phyloP scores from a whole-genome alignment of 2,888 invertebrate species.

The Troides helena region DNA sequence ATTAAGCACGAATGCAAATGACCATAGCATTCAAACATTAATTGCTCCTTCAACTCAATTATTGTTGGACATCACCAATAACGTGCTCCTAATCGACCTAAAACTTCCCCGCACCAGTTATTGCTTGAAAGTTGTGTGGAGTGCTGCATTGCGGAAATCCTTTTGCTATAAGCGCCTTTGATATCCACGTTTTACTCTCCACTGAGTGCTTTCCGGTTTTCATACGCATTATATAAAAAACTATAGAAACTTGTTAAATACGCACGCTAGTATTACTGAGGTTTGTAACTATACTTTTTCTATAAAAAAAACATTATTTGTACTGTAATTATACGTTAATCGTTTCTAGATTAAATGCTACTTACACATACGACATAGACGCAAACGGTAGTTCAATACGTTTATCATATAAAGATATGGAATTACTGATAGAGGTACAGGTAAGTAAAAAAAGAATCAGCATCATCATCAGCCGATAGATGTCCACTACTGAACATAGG shows the following conservation, averaged over 20 bases:
- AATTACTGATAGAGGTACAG: too few species aligned
- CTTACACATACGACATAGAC: too few species aligned
- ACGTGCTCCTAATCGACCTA: slow-evolving; percentile 16
- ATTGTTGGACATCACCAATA: slow-evolving; percentile 14
- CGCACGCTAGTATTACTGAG: neutral
- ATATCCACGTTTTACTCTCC: slow-evolving; percentile 6
- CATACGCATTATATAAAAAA: slow-evolving; percentile 19
- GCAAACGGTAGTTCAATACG: too few species aligned
- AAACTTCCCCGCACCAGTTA: slow-evolving; percentile 26
- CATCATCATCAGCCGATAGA: too few species aligned
- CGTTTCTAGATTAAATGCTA: too few species aligned
- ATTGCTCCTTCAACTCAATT: slow-evolving; percentile 14
- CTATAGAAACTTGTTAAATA: neutral
- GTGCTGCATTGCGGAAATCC: slow-evolving; percentile 32
- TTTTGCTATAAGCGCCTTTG: slow-evolving; percentile 18
- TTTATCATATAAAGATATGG: too few species aligned
- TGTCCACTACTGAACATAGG: too few species aligned
- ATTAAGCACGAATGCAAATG: slow-evolving; percentile 10
- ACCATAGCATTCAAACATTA: slow-evolving; percentile 13
- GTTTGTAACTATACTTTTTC: too few species aligned
- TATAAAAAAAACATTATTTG: too few species aligned
- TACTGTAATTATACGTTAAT: too few species aligned
- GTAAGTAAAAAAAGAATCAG: too few species aligned
- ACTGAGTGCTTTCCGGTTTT: slow-evolving; percentile 15
- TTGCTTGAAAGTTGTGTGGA: slow-evolving; percentile 50